Conservation (phyloP, 2,113 vertebrate species). For the Camelus dromedarius region DNA sequence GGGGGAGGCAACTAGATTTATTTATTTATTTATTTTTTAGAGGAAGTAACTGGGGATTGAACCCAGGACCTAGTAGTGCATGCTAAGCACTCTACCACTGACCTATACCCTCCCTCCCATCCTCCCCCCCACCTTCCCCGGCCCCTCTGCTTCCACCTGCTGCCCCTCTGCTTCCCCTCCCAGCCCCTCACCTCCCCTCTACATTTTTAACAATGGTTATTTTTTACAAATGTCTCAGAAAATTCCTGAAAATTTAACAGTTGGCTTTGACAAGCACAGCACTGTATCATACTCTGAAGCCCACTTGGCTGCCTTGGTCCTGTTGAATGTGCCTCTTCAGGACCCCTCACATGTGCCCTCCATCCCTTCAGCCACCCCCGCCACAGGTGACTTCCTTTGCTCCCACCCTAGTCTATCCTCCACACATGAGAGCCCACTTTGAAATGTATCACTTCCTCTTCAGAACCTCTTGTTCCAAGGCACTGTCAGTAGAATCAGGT, state of each 20-base stretch:
- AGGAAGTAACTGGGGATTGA: too few relatives aligned
- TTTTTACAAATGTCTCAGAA: constrained; percentile 43
- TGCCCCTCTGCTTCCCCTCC: too few relatives aligned
- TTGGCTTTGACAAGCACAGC: neutral
- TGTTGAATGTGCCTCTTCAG: neutral
- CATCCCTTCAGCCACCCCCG: neutral
- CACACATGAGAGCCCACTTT: neutral
- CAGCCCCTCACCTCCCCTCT: too few relatives aligned
- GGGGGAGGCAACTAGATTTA: too few relatives aligned
- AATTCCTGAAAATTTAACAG: neutral
- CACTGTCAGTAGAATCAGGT: neutral
- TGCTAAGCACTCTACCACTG: too few relatives aligned
- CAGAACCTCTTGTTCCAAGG: neutral
- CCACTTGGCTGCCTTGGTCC: neutral
- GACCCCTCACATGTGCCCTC: neutral
- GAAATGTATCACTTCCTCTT: neutral
- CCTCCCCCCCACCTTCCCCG: too few relatives aligned
- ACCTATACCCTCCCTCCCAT: too few relatives aligned
- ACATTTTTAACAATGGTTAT: neutral
- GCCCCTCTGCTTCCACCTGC: too few relatives aligned
- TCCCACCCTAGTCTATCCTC: neutral
- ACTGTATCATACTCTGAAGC: neutral
- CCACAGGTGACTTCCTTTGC: neutral
- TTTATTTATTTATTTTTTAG: too few relatives aligned
- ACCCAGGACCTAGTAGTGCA: too few relatives aligned